Evolutionary conservation across 2,797 vertebrate species (phyloP).

Genomic region (Enteromius trimaculatus): DNA sequence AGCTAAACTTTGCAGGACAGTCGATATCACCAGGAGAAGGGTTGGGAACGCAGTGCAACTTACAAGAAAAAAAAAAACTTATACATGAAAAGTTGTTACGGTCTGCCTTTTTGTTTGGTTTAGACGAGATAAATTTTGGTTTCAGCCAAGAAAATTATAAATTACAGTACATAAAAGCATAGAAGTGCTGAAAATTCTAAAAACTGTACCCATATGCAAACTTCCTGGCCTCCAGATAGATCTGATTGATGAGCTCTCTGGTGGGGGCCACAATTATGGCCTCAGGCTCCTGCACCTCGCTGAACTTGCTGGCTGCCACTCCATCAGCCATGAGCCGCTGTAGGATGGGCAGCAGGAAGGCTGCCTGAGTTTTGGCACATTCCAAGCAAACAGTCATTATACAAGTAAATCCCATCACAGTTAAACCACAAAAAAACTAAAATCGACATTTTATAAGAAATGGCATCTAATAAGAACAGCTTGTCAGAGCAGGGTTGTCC

Average conservation of each 20-base stretch:
- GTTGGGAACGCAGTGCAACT: neutral
- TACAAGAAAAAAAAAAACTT: neutral
- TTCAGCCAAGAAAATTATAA: neutral
- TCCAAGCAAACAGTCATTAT: neutral
- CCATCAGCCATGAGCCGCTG: slow-evolving; percentile 87
- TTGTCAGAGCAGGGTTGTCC: too few relatives aligned
- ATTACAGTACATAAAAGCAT: neutral
- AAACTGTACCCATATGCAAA: slow-evolving; percentile 84
- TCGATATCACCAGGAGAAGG: too few relatives aligned
- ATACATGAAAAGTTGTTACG: neutral
- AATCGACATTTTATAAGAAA: neutral
- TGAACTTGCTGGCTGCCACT: slow-evolving; percentile 83
- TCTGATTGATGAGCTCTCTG: slow-evolving; percentile 93
- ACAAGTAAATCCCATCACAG: neutral
- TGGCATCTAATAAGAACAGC: neutral
- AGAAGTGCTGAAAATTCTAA: neutral
- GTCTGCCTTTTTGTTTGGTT: neutral
- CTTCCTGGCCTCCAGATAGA: slow-evolving; percentile 92
- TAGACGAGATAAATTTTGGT: neutral
- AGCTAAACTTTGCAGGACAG: too few relatives aligned
- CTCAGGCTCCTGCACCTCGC: slow-evolving; percentile 87
- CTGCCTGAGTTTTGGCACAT: slow-evolving; percentile 77
- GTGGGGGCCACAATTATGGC: slow-evolving; percentile 92
- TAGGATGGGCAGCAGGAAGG: slow-evolving; percentile 92
- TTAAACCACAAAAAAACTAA: neutral